A percentile compares a stretch with the other conserved stretches of the same genome.
phyloP scores from a whole-genome alignment of 2,113 vertebrate genomes.

The Sphaerodactylus townsendi region DNA sequence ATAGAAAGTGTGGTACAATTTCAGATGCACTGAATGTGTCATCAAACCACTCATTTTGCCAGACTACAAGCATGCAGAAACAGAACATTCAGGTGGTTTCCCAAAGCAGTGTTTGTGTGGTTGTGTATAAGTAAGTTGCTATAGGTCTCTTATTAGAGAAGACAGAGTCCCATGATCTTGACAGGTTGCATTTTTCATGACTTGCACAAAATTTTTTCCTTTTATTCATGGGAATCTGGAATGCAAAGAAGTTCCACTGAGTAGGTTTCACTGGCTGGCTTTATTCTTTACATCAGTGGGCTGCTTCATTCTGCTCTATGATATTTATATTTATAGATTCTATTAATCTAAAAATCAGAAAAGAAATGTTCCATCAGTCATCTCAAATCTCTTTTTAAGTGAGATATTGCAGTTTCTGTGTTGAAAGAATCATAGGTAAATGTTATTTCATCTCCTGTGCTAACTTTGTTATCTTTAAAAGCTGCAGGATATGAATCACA shows the following conservation, averaged over 20 bases:
- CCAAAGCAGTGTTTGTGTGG: background rate
- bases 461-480: slow-evolving; percentile 74
- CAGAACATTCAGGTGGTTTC: background rate
- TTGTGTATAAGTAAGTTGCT: too few species aligned
- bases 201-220: background rate
- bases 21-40: background rate
- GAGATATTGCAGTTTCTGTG: slow-evolving; percentile 62
- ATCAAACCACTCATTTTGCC: too few species aligned
- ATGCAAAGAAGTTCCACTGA: background rate
- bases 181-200: background rate
- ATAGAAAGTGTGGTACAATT: background rate
- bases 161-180: background rate
- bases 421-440: slow-evolving; percentile 58
- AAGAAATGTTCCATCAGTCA: background rate
- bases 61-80: too few species aligned
- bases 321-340: slow-evolving; percentile 10
- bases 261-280: background rate
- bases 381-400: slow-evolving; percentile 33
- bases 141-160: background rate
- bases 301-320: background rate
- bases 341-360: background rate
- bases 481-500: slow-evolving; percentile 81
- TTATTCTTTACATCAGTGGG: slow-evolving; percentile 10
- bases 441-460: slow-evolving; percentile 65
- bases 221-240: background rate